Base-by-base conservation (phyloP, 2,797 vertebrate genomes). In the Melanotaenia boesemani region DNA sequence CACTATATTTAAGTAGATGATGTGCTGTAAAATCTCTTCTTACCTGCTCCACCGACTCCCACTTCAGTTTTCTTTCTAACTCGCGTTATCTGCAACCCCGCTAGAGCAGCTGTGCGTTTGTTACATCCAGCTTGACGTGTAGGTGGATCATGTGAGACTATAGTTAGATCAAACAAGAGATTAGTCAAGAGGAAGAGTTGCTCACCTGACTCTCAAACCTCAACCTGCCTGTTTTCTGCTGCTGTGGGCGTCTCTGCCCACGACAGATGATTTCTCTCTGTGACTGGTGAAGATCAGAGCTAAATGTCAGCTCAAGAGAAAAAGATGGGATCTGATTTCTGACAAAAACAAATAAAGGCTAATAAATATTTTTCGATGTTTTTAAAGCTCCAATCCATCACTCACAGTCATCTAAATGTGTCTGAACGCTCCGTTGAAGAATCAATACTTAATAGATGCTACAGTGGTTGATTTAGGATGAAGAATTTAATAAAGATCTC, bases 131-230 rank as follows among this genome's bases (percentile, higher is more conserved):
- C 61, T n/a, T 69, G 13, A 37, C 2, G 74, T 70, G 87, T 82
- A 63, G 87, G 86, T 13, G 76, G 77, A 74, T 67, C 36, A 16
- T 46, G 79, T 55, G 72, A 70, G 63, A 67, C 72, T 66, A 69
- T 54, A 72, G 79, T 76, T 72, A 55, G 80, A 85, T 76, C 64
- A 78, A 79, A 79, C 60, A 16, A 46, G 67, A 77, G 84, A 82
- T 88, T 88, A 88, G 85, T 85, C 71, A 79, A 76, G 87, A 89
- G 82, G 80, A 86, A 75, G 81, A 70, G 83, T 71, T 79, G 87
- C 84, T 90, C 90, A 90, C 86, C 88, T 90, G 85, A 88, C 83
- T 86, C 87, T 84, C 77, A 61, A 85, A 84, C 80, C 68, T 76
- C 74, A 68, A 48, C 80, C 57, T 16, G 59, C 67, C 80, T 88